Percentiles rank a stretch among this genome's conserved stretches.
Evolutionary conservation across 2,113 vertebrate genomes (phyloP).

Genomic region (Murina feae): DNA sequence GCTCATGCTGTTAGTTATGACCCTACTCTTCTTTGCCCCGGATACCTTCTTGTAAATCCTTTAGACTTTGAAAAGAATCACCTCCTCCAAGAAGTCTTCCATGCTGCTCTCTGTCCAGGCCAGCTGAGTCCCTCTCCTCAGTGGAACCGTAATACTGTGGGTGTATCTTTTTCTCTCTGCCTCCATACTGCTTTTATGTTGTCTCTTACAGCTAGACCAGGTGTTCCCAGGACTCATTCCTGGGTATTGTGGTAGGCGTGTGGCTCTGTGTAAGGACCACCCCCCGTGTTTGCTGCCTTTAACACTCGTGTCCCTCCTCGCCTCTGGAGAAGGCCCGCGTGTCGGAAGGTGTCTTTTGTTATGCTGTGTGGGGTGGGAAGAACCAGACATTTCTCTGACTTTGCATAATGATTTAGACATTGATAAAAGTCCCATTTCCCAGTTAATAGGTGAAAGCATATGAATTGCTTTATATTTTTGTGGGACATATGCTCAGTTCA

Average conservation of each 20-base stretch:
- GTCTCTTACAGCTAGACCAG: not conserved
- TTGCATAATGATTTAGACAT: not conserved
- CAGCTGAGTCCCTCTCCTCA: not conserved
- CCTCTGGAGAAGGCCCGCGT: not conserved
- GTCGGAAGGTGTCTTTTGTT: not conserved
- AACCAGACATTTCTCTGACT: not conserved
- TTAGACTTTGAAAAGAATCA: not conserved
- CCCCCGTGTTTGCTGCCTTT: fast-evolving
- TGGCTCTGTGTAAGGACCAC: not conserved
- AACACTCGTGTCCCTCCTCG: fast-evolving
- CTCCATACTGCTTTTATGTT: not conserved
- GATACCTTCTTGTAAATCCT: not conserved
- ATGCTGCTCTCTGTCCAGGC: not conserved
- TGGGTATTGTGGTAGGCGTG: not conserved
- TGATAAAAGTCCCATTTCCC: constrained; percentile 19
- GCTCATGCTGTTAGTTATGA: not conserved
- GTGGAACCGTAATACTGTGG: not conserved
- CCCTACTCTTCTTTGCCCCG: not conserved
- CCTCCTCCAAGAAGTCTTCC: not conserved
- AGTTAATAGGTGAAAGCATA: constrained; percentile 58
- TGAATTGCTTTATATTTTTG: constrained; percentile 57
- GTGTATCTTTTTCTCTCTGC: not conserved
- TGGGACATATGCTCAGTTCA: constrained; percentile 62
- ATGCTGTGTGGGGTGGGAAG: not conserved
- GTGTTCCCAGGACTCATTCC: not conserved